phyloP scores from a whole-genome alignment of 2,113 vertebrate genomes.

The Takifugu flavidus region DNA sequence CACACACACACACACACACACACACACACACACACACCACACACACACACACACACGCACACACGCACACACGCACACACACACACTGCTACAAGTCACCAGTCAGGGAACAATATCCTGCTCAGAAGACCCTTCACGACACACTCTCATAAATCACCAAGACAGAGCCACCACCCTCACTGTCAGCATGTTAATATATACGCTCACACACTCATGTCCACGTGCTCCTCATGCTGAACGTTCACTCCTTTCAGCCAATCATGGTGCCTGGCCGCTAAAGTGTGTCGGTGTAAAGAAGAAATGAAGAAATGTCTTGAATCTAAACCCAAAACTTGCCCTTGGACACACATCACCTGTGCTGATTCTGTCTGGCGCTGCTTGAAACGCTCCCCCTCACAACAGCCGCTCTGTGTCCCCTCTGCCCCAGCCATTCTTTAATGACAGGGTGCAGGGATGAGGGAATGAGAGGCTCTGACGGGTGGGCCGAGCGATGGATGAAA shows the following conservation, averaged over 20 bases:
- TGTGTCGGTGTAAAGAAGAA: constrained; percentile 47
- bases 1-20: constrained; percentile 36
- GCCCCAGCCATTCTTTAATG: constrained; percentile 69
- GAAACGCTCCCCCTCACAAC: constrained; percentile 56
- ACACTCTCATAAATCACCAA: constrained; percentile 80
- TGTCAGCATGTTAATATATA: constrained; percentile 66
- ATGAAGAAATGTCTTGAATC: constrained; percentile 31
- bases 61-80: constrained; percentile 21
- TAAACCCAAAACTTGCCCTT: constrained; percentile 25
- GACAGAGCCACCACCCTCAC: constrained; percentile 78
- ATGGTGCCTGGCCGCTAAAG: constrained; percentile 12
- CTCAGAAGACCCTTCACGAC: constrained; percentile 75
- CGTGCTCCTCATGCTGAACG: constrained; percentile 41
- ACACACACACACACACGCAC: constrained; percentile 33
- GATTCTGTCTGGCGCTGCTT: constrained; percentile 53
- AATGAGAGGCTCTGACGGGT: constrained; percentile 52
- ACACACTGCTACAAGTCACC: constrained; percentile 74
- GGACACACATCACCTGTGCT: constrained; percentile 40
- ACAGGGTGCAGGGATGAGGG: constrained; percentile 59
- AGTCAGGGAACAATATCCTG: constrained; percentile 81
- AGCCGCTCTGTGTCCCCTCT: constrained; percentile 49
- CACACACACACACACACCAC: constrained; percentile 29
- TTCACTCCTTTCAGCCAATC: constrained; percentile 43
- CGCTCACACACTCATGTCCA: constrained; percentile 29
- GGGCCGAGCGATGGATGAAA: constrained; percentile 67